A percentile compares a stretch with the other conserved stretches of the same genome.
phyloP scores from a whole-genome alignment of 1,140 invertebrate species.

The Meloidogyne hapla region DNA sequence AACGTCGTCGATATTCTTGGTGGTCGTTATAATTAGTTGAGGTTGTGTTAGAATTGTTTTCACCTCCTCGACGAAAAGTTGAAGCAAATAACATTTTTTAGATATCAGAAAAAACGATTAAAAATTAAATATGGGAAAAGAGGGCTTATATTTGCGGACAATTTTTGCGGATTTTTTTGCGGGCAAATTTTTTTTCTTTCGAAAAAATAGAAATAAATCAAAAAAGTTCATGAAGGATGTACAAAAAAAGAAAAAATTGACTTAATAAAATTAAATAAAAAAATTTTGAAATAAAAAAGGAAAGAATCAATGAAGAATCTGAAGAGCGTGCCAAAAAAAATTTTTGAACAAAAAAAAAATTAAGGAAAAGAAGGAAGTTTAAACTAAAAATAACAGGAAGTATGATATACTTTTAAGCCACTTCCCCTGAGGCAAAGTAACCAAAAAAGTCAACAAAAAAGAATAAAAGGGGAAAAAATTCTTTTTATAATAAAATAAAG shows the following conservation, averaged over 20 bases:
- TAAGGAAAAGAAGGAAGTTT: background rate
- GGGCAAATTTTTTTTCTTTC: too few relatives aligned
- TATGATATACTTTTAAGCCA: too few relatives aligned
- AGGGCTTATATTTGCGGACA: too few relatives aligned
- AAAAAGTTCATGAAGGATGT: too few relatives aligned
- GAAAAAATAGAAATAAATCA: too few relatives aligned
- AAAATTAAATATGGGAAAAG: conserved; percentile 8
- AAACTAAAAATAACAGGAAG: background rate
- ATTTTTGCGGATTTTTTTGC: too few relatives aligned
- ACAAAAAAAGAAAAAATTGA: background rate
- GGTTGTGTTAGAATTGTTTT: conserved; percentile 34
- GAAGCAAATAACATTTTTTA: conserved; percentile 48
- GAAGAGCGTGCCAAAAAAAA: conserved; percentile 24
- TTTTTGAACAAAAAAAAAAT: conserved; percentile 23
- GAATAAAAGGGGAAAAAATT: background rate
- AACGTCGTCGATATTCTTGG: conserved; percentile 39
- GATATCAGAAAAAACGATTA: conserved; percentile 11
- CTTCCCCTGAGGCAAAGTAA: background rate
- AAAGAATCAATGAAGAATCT: background rate
- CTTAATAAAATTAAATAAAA: background rate
- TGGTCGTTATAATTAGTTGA: background rate
- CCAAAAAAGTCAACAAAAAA: background rate
- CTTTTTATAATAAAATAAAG: background rate
- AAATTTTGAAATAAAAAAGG: conserved; percentile 12
- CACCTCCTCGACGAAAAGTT: conserved; percentile 56